These are phyloP conservation scores for Pardalotus punctatus DNA, from an alignment of 2,113 vertebrate species.

Conservation along the genomic window DNA sequence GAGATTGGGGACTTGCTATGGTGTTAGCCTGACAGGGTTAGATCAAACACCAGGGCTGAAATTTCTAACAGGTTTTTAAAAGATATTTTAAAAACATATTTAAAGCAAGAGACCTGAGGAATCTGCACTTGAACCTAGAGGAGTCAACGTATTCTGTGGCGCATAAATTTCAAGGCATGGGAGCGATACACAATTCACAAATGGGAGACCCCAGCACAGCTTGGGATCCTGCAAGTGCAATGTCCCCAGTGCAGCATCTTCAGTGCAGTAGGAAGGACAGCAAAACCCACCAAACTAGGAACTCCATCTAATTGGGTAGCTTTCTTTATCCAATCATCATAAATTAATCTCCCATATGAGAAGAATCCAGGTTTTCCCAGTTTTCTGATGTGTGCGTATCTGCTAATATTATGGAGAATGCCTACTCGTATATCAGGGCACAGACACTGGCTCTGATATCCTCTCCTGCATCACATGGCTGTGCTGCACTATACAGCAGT, in stretches of 20 bases:
- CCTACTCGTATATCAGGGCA: not conserved
- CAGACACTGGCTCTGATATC: not conserved
- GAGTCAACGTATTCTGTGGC: not conserved
- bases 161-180: not conserved
- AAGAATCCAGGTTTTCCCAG: not conserved
- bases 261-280: not conserved
- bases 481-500: not conserved
- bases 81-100: not conserved
- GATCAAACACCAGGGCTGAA: not conserved
- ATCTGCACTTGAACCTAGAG: not conserved
- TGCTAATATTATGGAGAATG: not conserved
- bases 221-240: no score
- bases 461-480: not conserved
- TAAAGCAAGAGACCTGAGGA: not conserved
- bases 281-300: not conserved
- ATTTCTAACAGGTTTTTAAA: not conserved
- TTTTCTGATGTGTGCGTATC: fast-evolving
- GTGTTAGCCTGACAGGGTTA: not conserved
- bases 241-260: not conserved
- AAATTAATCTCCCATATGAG: not conserved
- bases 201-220: not conserved
- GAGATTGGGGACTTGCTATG: fast-evolving
- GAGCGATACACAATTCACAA: not conserved
- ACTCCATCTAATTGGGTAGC: not conserved
- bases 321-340: not conserved